Evolutionary conservation across 2,888 invertebrate species (phyloP).

Genomic region (Mystacides longicornis): DNA sequence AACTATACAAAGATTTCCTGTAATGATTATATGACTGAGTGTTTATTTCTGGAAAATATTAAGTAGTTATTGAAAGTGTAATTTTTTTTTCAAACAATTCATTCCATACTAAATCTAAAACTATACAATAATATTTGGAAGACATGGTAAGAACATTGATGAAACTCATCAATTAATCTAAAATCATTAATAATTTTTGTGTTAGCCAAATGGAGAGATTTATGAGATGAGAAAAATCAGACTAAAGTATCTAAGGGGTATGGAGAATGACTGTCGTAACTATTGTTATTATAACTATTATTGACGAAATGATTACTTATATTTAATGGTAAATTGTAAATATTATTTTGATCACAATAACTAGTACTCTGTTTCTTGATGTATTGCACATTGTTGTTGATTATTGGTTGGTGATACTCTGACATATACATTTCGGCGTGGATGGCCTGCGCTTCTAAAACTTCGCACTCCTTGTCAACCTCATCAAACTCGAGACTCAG

Average conservation of each 20-base stretch:
- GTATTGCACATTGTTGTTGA: slow-evolving; percentile 16
- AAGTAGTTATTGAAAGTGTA: no score
- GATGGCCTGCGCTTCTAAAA: slow-evolving; percentile 40
- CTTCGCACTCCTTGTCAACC: slow-evolving; percentile 44
- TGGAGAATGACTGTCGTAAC: slow-evolving; percentile 16
- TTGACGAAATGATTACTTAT: slow-evolving; percentile 23
- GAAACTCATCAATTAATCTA: background rate
- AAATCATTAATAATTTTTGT: background rate
- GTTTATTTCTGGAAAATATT: no score
- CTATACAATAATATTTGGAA: background rate
- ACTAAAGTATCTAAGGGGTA: slow-evolving; percentile 25
- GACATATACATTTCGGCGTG: slow-evolving; percentile 27
- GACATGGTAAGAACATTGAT: slow-evolving; percentile 2
- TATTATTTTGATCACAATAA: slow-evolving; percentile 14
- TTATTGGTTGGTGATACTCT: slow-evolving; percentile 28
- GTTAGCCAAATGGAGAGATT: background rate
- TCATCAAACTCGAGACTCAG: slow-evolving; percentile 48
- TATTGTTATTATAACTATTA: slow-evolving; percentile 19
- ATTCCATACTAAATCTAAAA: no score
- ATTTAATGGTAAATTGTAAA: slow-evolving; percentile 22
- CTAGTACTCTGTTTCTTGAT: slow-evolving; percentile 11
- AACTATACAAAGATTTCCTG: no score
- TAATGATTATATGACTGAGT: no score
- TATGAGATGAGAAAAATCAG: slow-evolving; percentile 5
- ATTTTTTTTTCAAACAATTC: no score